Evolutionary conservation across 2,888 invertebrate species (phyloP).

Genomic region (Phytoseiulus persimilis): DNA sequence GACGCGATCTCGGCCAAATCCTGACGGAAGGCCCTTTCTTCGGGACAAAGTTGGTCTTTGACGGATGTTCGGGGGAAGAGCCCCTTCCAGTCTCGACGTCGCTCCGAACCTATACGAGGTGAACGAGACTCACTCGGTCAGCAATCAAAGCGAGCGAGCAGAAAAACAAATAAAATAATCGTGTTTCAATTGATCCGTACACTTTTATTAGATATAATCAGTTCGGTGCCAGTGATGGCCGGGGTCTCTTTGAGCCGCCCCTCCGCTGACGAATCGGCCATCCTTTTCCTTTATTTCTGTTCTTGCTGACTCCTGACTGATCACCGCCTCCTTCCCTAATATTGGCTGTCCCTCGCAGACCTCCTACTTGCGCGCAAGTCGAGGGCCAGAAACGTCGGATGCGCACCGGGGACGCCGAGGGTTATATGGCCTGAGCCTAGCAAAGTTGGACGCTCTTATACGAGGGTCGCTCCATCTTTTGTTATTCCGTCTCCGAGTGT

Average conservation of each 20-base stretch:
- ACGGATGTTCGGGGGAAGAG: background rate
- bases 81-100: background rate
- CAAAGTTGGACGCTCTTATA: too few species aligned
- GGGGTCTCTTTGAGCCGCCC: background rate
- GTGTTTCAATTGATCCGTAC: conserved; percentile 25
- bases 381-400: background rate
- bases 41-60: background rate
- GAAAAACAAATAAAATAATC: conserved; percentile 23
- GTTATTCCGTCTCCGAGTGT: background rate
- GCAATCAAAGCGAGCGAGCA: background rate
- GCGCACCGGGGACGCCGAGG: background rate
- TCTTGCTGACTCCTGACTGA: conserved; percentile 28
- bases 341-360: conserved; percentile 13
- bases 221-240: background rate
- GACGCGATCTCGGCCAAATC: background rate
- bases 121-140: background rate
- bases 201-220: conserved; percentile 9
- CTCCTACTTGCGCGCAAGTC: background rate
- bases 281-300: conserved; percentile 10
- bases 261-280: background rate
- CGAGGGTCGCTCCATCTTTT: background rate
- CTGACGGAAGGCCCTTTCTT: background rate
- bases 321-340: conserved; percentile 25
- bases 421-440: too few species aligned
- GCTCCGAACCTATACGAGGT: background rate